Evolutionary conservation across 2,888 invertebrate species (phyloP), one percentile per base, ranked within the genome.

Genomic region (Pristionchus maxplancki): DNA sequence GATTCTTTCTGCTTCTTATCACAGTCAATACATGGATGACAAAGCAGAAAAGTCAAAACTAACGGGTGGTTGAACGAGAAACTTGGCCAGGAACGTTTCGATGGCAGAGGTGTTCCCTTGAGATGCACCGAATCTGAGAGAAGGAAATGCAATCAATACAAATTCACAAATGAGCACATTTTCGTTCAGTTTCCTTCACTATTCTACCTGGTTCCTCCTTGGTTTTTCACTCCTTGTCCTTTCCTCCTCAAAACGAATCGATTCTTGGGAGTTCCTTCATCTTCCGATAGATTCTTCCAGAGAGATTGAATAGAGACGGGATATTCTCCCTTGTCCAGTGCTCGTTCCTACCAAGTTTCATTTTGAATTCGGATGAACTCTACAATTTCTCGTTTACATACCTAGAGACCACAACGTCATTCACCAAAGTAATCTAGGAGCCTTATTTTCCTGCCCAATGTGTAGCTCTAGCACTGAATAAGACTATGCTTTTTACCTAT

Each of bases 11-110:
- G n/a, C n/a, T n/a, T n/a, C n/a, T n/a, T n/a, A n/a, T n/a, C n/a
- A n/a, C n/a, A n/a, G n/a, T n/a, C n/a, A n/a, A n/a, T n/a, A n/a
- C n/a, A 24, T 17, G 50, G 40, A 1, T 31, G 6, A 31, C 9
- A 81, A 44, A 81, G 4, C 1, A 13, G 34, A 17, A 15, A 5
- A 37, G 9, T 31, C 34, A 37, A 4, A 64, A 64, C 84, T 67
- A 50, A 92, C 93, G 90, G 93, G 93, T 31, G 98, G 97, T 95
- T 98, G 98, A 94, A 97, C 97, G 53, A 98, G 96, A 95, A 98
- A 98, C 95, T 97, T 97, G 95, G 97, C 97, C 95, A 97, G 97
- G 95, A 98, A 97, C 90, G 97, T 96, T 95, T 98, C 97, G 83
- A 97, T 97, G 95, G 95, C 94, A 95, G 97, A 97, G 95, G 97